Percentiles rank a stretch among this genome's conserved stretches.
Conservation (phyloP, 2,888 invertebrate genomes). For the Stenichneumon culpator region DNA sequence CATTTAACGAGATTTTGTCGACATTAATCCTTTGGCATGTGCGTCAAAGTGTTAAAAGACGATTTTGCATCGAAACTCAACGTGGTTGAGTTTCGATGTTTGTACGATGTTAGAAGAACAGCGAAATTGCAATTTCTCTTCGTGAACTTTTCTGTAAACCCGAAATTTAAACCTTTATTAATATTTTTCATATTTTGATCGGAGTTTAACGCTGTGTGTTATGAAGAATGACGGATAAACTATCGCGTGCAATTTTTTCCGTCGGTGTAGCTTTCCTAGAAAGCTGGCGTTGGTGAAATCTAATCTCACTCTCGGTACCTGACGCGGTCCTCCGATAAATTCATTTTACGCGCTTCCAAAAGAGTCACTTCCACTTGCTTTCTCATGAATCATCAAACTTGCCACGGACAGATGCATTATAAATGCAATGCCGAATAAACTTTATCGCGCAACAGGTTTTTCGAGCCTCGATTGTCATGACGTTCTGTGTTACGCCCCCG, state of each 20-base stretch:
- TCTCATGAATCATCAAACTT: conserved; percentile 48
- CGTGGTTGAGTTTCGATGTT: no score
- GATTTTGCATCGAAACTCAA: no score
- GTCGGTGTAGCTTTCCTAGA: conserved; percentile 48
- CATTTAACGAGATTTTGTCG: no score
- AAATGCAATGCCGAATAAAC: conserved; percentile 29
- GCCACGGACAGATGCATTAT: background rate
- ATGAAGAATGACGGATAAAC: background rate
- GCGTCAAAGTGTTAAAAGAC: no score
- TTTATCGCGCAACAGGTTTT: conserved; percentile 24
- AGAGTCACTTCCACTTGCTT: background rate
- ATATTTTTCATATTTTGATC: background rate
- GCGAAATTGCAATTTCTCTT: no score
- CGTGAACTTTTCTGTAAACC: background rate
- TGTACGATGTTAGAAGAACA: no score
- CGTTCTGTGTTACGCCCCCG: conserved; percentile 22
- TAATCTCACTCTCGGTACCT: conserved; percentile 41
- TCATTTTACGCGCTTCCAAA: conserved; percentile 8
- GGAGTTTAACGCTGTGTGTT: background rate
- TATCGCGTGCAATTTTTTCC: background rate
- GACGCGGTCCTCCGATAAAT: conserved; percentile 25
- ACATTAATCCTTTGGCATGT: no score
- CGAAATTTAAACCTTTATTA: background rate
- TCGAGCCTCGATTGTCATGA: conserved; percentile 24
- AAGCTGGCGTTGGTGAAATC: conserved; percentile 14